A percentile compares a stretch with the other conserved stretches of the same genome.
These are phyloP conservation scores for Rhimphoctona megacephalus DNA, from an alignment of 2,888 invertebrate species.

Conservation along the genomic window DNA sequence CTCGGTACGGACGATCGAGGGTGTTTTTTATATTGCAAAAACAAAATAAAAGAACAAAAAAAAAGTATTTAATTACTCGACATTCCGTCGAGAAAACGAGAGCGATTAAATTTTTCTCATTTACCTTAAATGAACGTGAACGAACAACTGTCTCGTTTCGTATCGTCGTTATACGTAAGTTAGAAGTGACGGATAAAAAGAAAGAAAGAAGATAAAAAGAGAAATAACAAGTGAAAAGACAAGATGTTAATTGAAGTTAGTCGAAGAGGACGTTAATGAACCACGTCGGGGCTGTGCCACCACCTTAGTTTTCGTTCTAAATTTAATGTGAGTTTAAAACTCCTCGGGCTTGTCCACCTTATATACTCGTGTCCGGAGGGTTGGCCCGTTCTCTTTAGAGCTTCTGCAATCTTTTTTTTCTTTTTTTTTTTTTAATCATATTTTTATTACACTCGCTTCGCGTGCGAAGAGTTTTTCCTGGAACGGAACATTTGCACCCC, in stretches of 20 bases:
- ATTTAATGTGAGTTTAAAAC: slow-evolving; percentile 57
- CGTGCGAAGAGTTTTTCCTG: slow-evolving; percentile 10
- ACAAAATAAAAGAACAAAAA: background rate
- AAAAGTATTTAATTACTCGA: background rate
- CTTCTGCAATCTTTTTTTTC: background rate
- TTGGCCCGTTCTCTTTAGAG: slow-evolving; percentile 13
- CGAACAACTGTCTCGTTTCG: slow-evolving; percentile 39
- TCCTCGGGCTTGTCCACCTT: slow-evolving; percentile 31
- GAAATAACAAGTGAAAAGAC: slow-evolving; percentile 32
- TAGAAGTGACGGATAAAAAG: slow-evolving; percentile 22
- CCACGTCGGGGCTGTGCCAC: slow-evolving; percentile 51
- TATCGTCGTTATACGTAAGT: slow-evolving; percentile 13
- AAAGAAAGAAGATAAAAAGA: background rate
- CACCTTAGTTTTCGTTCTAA: slow-evolving; percentile 59
- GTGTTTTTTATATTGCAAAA: slow-evolving; percentile 20
- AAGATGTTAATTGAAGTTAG: slow-evolving; percentile 65
- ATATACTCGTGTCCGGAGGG: slow-evolving; percentile 33
- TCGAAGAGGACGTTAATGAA: slow-evolving; percentile 61
- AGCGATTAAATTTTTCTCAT: slow-evolving; percentile 31
- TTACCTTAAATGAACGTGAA: slow-evolving; percentile 15
- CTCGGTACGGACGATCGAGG: slow-evolving; percentile 63
- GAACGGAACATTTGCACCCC: slow-evolving; percentile 56
- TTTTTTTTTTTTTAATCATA: background rate
- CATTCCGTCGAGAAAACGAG: background rate
- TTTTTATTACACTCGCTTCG: slow-evolving; percentile 6